A percentile compares a stretch with the other conserved stretches of the same genome.
These are phyloP conservation scores for Busseola fusca DNA, from an alignment of 2,888 invertebrate species.

Conservation along the genomic window DNA sequence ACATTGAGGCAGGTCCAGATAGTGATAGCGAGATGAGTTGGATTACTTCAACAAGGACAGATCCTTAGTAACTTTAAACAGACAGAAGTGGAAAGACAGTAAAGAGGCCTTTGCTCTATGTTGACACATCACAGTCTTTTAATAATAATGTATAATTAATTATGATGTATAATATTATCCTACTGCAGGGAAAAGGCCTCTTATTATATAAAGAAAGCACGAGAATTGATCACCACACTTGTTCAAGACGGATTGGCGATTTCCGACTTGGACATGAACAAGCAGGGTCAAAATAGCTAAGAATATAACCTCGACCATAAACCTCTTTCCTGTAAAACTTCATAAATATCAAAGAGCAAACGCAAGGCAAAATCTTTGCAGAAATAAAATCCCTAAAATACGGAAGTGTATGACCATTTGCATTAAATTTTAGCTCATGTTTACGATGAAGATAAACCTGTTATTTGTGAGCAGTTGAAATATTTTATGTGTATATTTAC, in stretches of 20 bases:
- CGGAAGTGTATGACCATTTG: conserved; percentile 57
- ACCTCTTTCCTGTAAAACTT: conserved; percentile 14
- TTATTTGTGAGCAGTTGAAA: conserved; percentile 64
- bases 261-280: neutral
- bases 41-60: too few relatives aligned
- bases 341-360: conserved; percentile 42
- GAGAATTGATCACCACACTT: neutral
- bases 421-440: conserved; percentile 62
- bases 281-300: conserved; percentile 8
- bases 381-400: conserved; percentile 56
- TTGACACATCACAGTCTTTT: too few relatives aligned
- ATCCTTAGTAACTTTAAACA: too few relatives aligned
- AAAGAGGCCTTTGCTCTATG: too few relatives aligned
- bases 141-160: too few relatives aligned
- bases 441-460: conserved; percentile 66
- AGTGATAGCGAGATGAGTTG: too few relatives aligned
- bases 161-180: too few relatives aligned
- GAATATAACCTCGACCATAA: conserved; percentile 19
- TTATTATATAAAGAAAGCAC: neutral
- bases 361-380: conserved; percentile 47
- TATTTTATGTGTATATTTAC: conserved; percentile 63
- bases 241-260: neutral
- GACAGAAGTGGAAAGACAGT: too few relatives aligned
- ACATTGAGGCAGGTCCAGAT: too few relatives aligned
- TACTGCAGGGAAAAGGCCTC: neutral